A percentile compares a stretch with the other conserved stretches of the same genome.
Conservation (phyloP, 2,113 vertebrate species). For the Tapirus terrestris region DNA sequence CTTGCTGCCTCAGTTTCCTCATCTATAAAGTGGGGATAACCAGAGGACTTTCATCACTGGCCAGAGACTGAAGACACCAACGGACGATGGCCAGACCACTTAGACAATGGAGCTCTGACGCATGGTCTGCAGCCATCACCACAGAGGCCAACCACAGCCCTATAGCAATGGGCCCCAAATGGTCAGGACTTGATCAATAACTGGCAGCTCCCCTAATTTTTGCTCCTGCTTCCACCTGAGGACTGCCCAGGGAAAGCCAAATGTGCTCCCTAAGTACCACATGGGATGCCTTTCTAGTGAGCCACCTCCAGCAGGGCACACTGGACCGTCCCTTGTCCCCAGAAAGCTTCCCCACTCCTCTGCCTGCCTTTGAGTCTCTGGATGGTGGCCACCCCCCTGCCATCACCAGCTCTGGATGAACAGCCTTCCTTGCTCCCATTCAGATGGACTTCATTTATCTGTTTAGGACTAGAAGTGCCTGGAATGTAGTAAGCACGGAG, state of each 20-base stretch:
- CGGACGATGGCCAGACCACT: accelerated
- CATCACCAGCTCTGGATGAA: too few relatives aligned
- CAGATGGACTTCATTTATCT: background rate
- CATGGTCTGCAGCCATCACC: background rate
- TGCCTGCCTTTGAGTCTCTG: background rate
- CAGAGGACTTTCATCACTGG: background rate
- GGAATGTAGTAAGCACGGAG: background rate
- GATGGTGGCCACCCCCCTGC: accelerated
- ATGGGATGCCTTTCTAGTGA: accelerated
- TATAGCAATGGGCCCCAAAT: accelerated
- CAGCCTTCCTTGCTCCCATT: background rate
- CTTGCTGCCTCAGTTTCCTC: background rate
- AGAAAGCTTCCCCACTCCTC: accelerated
- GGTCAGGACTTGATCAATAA: background rate
- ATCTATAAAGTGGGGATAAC: background rate
- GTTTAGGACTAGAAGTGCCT: background rate
- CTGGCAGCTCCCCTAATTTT: background rate
- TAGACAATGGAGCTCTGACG: accelerated
- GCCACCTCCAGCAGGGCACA: too few relatives aligned
- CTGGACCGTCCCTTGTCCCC: accelerated
- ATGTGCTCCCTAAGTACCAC: accelerated
- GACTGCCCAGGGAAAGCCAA: background rate
- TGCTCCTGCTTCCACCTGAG: background rate
- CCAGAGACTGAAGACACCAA: background rate
- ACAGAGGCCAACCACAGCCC: background rate